phyloP scores from a whole-genome alignment of 2,888 invertebrate species.

The Hirtodrosophila cameraria region DNA sequence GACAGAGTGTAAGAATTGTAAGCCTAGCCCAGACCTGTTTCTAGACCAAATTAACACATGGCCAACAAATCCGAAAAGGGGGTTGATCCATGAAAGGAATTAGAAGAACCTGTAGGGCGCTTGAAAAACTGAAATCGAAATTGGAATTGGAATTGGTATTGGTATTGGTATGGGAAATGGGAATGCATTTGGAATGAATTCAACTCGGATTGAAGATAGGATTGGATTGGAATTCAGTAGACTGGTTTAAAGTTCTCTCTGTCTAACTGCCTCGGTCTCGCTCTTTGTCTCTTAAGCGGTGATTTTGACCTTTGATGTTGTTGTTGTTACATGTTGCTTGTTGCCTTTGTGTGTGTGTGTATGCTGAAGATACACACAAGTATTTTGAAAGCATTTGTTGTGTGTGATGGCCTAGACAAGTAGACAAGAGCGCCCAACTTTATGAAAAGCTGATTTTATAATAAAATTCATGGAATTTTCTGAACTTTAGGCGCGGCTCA shows the following conservation, averaged over 20 bases:
- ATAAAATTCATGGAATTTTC: conserved; percentile 73
- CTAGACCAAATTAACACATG: conserved; percentile 50
- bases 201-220: conserved; percentile 29
- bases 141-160: conserved; percentile 44
- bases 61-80: conserved; percentile 16
- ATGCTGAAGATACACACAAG: not conserved
- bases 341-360: conserved; percentile 25
- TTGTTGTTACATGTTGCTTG: too few species aligned
- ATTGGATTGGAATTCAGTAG: conserved; percentile 23
- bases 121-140: conserved; percentile 52
- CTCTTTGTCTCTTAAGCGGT: conserved; percentile 29
- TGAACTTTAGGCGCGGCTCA: conserved; percentile 67
- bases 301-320: conserved; percentile 59
- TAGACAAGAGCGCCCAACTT: conserved; percentile 37
- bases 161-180: conserved; percentile 43
- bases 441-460: conserved; percentile 68
- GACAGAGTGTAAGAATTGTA: conserved; percentile 47
- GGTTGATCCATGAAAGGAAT: conserved; percentile 36
- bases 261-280: not conserved
- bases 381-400: conserved; percentile 11
- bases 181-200: conserved; percentile 41
- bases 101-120: conserved; percentile 44
- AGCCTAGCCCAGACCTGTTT: conserved; percentile 55
- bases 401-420: conserved; percentile 22
- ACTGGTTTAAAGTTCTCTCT: conserved; percentile 35